These are phyloP conservation scores for Himalopsyche kuldschensis DNA, from an alignment of 2,888 invertebrate species.

Conservation along the genomic window DNA sequence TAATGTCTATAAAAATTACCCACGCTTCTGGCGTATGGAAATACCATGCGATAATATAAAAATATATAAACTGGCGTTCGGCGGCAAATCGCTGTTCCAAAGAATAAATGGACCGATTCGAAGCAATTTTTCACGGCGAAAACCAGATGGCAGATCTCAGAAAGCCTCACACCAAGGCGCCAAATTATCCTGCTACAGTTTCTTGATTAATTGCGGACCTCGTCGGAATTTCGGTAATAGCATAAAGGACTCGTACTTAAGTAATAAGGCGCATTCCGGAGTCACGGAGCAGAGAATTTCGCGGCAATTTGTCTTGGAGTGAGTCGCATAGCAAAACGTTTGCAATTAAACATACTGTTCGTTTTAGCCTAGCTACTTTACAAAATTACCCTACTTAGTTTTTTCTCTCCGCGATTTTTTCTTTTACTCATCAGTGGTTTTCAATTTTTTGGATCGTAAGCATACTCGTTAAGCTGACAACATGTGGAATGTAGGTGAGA, in stretches of 20 bases:
- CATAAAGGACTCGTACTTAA: not conserved
- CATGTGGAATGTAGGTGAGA: too few species aligned
- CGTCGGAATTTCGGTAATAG: not conserved
- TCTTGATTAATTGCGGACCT: not conserved
- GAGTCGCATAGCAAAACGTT: not conserved
- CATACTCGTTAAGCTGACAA: too few species aligned
- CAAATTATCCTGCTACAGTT: not conserved
- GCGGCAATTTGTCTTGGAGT: not conserved
- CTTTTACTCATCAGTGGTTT: too few species aligned
- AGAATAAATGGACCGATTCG: not conserved
- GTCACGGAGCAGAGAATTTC: not conserved
- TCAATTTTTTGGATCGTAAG: too few species aligned
- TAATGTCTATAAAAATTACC: too few species aligned
- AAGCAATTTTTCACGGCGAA: not conserved
- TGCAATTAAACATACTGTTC: not conserved
- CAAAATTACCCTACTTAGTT: too few species aligned
- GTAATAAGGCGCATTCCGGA: not conserved
- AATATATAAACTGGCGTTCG: too few species aligned
- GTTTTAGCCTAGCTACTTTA: too few species aligned
- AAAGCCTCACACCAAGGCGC: not conserved
- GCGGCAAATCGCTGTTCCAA: not conserved
- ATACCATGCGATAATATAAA: too few species aligned
- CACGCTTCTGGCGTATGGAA: too few species aligned
- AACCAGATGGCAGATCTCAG: not conserved
- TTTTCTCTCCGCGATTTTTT: too few species aligned